Conservation (phyloP, 2,888 invertebrate species). For the Mylabris sibirica region DNA sequence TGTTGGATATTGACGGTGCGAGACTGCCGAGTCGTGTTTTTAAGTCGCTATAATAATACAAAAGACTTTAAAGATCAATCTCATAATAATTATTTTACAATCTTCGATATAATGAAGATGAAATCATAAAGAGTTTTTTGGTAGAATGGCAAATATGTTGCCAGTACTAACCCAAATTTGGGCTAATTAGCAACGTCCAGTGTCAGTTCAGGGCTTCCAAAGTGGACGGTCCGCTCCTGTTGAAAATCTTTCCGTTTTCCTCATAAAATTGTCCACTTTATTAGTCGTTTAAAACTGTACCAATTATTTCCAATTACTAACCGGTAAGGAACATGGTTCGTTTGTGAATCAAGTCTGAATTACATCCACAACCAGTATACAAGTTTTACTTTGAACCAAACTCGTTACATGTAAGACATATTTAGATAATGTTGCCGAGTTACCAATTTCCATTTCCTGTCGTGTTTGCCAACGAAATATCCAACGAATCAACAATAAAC, state of each 20-base stretch:
- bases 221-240: too few species aligned
- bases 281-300: slow-evolving; percentile 7
- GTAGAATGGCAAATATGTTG: too few species aligned
- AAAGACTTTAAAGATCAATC: too few species aligned
- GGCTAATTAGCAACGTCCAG: too few species aligned
- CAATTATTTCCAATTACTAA: slow-evolving; percentile 19
- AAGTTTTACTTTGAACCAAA: background rate
- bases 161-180: too few species aligned
- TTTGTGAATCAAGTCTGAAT: slow-evolving; percentile 18
- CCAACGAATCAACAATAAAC: slow-evolving; percentile 37
- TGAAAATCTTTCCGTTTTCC: slow-evolving; percentile 13
- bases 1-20: too few species aligned
- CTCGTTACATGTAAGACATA: background rate
- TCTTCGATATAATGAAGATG: too few species aligned
- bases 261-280: slow-evolving; percentile 13
- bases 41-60: too few species aligned
- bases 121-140: too few species aligned
- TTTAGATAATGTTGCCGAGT: slow-evolving; percentile 31
- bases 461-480: slow-evolving; percentile 36
- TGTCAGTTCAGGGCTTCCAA: too few species aligned
- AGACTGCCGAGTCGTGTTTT: too few species aligned
- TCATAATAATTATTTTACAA: too few species aligned
- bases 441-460: slow-evolving; percentile 48
- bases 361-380: background rate
- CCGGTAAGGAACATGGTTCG: slow-evolving; percentile 18